Base-by-base conservation (phyloP, 2,888 invertebrate genomes). In the Aromia moschata region DNA sequence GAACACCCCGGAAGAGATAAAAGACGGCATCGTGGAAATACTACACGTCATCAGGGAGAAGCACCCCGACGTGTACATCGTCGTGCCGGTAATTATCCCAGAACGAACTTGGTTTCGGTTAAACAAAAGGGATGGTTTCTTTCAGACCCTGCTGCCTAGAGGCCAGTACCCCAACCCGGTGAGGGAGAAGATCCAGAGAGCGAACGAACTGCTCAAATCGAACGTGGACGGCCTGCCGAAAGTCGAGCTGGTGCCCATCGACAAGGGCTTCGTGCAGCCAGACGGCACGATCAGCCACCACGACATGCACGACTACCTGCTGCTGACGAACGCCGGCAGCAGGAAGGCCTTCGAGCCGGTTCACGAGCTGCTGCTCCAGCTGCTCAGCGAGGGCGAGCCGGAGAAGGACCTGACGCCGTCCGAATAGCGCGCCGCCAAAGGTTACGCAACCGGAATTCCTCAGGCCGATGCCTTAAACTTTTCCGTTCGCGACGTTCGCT, bases 241-340 rank as follows among this genome's bases (percentile, higher is more conserved):
- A 78, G 89, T 91, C 52, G 92, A 93, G 82, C 86, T 91, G 74
- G 89, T 95, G 37, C 82, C 85, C 64, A 89, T 93, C 72, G 93
- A 93, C 74, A 89, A 91, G 74, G 90, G 90, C 43, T 86, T 93
- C 67, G 83, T 93, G 54, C 91, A 91, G 79, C 84, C 85, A 43
- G 91, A 91, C 82, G 91, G 70, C 54, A 87, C 88, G 40, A 94
- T 96, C 58, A 92, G 91, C 76, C 93, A 93, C 76, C 90, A 90
- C 74, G 95, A 96, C 77, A 93, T 96, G 93, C 90, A 92, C 77
- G 96, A 96, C 81, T 96, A 94, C 80, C 86, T 95, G 46, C 90
- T 94, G 75, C 85, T 94, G 59, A 94, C 94, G 1, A 91, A 92
- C 80, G 86, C 89, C 46, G 96, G 95, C 52, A 93, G 93, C 79